Base-by-base conservation (phyloP, 2,113 vertebrate genomes). In the Macrotis lagotis region DNA sequence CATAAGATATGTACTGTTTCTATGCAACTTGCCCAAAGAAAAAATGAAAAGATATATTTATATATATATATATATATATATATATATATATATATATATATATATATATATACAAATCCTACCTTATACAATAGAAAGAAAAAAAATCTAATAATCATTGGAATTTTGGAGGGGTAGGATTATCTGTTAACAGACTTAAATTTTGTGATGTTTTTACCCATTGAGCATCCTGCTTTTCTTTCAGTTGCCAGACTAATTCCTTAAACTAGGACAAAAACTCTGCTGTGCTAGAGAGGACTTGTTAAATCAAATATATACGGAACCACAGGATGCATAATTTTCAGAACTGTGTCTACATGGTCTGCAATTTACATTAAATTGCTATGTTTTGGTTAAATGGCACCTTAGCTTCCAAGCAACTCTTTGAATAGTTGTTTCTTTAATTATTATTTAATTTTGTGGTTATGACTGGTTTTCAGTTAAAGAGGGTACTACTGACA, bases 401-500 rank as follows among this genome's bases (percentile, higher is more conserved):
- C 98, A 99, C 98, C 99, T 99, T 98, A 98, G 98, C 98, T 99
- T 98, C 98, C 97, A 98, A 98, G 98, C 98, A 98, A 99, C 96
- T 99, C 98, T 99, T 99, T 98, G 98, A 99, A 99, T 99, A 98
- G 98, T 99, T 99, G 98, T 99, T 98, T 99, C 98, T 99, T 99
- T 99, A 99, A 99, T 99, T 99, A 98, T 99, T 99, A 98, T 99
- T 99, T 99, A 99, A 99, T 99, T 99, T 99, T 99, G 98, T 99
- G 98, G 99, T 98, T 99, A 99, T 99, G 98, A 99, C 98, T 98
- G 98, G 98, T 98, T 99, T 98, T 99, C 98, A 99, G 98, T 99
- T 99, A 99, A 99, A 99, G 99, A 99, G 99, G 99, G 99, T 98
- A 98, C 99, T 99, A 99, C 99, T 99, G 99, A 99, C 99, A 99